Evolutionary conservation across 2,797 vertebrate genomes (phyloP).

Genomic region (Hydrolagus colliei): DNA sequence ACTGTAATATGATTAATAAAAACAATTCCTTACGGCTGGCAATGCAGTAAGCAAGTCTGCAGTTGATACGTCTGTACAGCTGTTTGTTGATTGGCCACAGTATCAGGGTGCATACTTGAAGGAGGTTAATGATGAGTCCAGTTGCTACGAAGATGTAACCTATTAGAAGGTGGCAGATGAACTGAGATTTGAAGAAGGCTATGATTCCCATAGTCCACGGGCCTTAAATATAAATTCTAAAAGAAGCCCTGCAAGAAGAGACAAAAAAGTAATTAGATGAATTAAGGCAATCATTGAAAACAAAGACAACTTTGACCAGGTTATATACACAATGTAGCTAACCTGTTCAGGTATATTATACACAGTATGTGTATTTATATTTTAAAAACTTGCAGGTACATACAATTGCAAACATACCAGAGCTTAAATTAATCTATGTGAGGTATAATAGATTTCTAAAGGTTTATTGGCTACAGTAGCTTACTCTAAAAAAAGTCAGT

Average conservation of each 20-base stretch:
- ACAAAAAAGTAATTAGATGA: neutral
- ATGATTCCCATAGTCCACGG: slow-evolving; percentile 67
- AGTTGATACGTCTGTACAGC: slow-evolving; percentile 82
- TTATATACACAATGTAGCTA: neutral
- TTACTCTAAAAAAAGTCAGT: no score
- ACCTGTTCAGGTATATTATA: no score
- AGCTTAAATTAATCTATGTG: no score
- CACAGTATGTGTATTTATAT: no score
- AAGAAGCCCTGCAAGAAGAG: slow-evolving; percentile 31
- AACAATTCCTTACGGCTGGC: slow-evolving; percentile 74
- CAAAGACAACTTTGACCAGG: neutral
- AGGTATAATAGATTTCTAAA: no score
- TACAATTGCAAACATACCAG: no score
- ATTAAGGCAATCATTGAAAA: neutral
- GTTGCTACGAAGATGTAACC: slow-evolving; percentile 86
- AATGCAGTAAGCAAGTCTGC: slow-evolving; percentile 80
- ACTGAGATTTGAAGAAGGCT: slow-evolving; percentile 80
- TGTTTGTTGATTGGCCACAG: slow-evolving; percentile 83
- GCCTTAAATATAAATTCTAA: neutral
- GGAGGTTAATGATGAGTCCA: slow-evolving; percentile 78
- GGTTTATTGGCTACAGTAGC: no score
- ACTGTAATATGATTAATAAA: no score
- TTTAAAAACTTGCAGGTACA: no score
- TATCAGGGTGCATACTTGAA: slow-evolving; percentile 76
- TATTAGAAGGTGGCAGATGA: slow-evolving; percentile 80